phyloP scores from a whole-genome alignment of 2,113 vertebrate species.

The Caracal caracal region DNA sequence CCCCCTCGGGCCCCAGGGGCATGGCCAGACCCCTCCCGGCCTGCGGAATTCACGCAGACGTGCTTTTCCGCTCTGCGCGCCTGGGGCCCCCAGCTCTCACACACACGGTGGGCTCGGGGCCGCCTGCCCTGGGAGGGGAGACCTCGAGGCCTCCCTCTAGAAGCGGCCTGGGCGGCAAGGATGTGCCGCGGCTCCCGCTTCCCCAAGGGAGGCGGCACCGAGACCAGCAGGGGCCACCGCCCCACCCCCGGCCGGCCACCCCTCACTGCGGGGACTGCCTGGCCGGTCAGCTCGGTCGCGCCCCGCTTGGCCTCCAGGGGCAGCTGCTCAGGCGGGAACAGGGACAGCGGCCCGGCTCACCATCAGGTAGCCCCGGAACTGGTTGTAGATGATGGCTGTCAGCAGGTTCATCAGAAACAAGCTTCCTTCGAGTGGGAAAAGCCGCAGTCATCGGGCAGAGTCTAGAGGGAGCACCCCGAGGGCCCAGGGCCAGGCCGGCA shows the following conservation, averaged over 20 bases:
- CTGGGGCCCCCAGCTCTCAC: neutral
- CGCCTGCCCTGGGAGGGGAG: accelerated
- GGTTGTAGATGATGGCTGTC: slow-evolving; percentile 98
- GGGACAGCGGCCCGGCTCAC: slow-evolving; percentile 82
- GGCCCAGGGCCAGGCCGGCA: neutral
- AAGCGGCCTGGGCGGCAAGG: neutral
- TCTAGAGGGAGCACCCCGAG: accelerated
- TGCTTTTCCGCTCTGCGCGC: accelerated
- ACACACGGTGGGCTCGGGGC: accelerated
- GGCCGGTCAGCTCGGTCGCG: accelerated
- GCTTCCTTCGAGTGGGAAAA: slow-evolving; percentile 87
- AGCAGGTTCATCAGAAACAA: slow-evolving; percentile 97
- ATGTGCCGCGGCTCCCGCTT: neutral
- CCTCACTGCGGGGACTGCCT: neutral
- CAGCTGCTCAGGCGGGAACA: neutral
- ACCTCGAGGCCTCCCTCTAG: neutral
- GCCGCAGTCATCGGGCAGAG: neutral
- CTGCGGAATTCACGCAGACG: accelerated
- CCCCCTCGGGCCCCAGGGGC: neutral
- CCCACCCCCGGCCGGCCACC: neutral
- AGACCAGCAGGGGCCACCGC: accelerated
- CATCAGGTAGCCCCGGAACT: slow-evolving; percentile 98
- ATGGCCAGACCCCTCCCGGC: neutral
- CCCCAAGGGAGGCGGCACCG: neutral
- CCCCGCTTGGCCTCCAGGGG: neutral